Evolutionary conservation across 2,797 vertebrate genomes (phyloP), one percentile per base, ranked within the genome.

Genomic region (Pseudocheirus occidentalis): DNA sequence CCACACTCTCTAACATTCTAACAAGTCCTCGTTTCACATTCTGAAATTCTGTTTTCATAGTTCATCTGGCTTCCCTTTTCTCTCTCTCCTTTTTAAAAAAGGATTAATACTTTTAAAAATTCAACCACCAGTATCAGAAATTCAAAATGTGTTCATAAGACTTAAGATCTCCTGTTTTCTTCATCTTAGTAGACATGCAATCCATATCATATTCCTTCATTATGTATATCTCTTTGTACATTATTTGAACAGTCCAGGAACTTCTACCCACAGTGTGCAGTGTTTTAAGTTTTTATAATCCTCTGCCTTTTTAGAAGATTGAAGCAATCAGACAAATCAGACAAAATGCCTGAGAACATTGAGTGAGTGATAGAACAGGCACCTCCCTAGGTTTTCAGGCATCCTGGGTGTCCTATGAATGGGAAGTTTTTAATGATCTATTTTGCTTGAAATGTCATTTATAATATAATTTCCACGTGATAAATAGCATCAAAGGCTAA

Each of bases 391-490:
- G 4, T 91, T 94, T 9, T 14, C 7, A 73, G 34, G 34, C 50
- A 73, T 0, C 4, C 34, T 21, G 81, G 3, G 31, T 31, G 13
- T 53, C 52, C 59, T 93, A 95, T 81, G 50, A 3, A 29, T 40
- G 53, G 7, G 54, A 92, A 92, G 27, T 18, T 57, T 14, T 96
- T 94, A 3, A 5, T 95, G 90, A 5, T 3, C 16, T 95, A 11
- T 53, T 95, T 11, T 90, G 87, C 93, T 94, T 7, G 93, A 93
- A 55, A 16, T 3, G 29, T 81, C 28, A 93, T 29, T 93, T 55
- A n/a, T 90, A 95, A 54, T 3, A 29, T 3, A 6, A 52, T 29
- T 21, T 56, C 12, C 9, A 14, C 55, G 0, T 62, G 54, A 91
- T 55, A 29, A 95, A 91, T 55, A 90, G 0, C 3, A 89, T 94